A percentile compares a stretch with the other conserved stretches of the same genome.
phyloP scores from a whole-genome alignment of 2,888 invertebrate species.

The Lasioglossum oenotherae region DNA sequence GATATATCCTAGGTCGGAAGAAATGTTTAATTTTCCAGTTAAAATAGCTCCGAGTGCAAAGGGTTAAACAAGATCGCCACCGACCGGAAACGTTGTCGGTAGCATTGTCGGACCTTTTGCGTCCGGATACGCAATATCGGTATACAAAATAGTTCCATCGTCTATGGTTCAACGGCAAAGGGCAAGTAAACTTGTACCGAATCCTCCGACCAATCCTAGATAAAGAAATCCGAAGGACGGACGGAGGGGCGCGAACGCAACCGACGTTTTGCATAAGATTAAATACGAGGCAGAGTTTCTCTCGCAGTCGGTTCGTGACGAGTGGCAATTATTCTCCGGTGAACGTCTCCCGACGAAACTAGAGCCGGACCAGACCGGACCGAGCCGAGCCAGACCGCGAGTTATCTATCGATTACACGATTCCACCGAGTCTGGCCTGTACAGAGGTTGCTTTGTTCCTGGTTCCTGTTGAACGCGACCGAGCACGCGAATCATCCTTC shows the following conservation, averaged over 20 bases:
- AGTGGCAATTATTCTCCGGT: constrained; percentile 62
- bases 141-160: not conserved
- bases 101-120: not conserved
- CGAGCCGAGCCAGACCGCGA: constrained; percentile 19
- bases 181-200: not conserved
- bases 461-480: constrained; percentile 40
- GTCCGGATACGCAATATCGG: not conserved
- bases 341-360: constrained; percentile 55
- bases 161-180: not conserved
- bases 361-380: constrained; percentile 24
- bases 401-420: constrained; percentile 63
- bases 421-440: constrained; percentile 39
- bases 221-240: not conserved
- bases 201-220: not conserved
- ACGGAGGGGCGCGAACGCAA: not conserved
- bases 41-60: too few species aligned
- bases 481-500: constrained; percentile 51
- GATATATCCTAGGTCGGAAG: too few species aligned
- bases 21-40: too few species aligned
- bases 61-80: too few species aligned
- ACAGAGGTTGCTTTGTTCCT: constrained; percentile 40
- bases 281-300: constrained; percentile 43
- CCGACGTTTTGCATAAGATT: constrained; percentile 52
- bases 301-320: constrained; percentile 58
- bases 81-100: not conserved